Evolutionary conservation across 2,113 vertebrate genomes (phyloP).

Genomic region (Harpagus bidentatus): DNA sequence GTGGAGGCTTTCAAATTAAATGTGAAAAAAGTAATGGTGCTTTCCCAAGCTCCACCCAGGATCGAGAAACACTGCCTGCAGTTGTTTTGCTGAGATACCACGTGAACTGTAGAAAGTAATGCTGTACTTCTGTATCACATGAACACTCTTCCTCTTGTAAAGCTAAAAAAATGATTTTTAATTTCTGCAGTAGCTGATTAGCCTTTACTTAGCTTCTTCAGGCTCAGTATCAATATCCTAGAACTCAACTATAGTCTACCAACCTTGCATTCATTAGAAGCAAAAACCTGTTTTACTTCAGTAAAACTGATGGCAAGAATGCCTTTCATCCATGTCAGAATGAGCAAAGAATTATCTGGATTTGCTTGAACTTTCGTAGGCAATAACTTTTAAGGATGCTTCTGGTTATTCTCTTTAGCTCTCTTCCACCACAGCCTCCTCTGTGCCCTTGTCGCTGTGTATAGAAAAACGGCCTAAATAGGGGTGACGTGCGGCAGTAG

Average conservation of each 20-base stretch:
- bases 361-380: background rate
- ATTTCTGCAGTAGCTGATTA: background rate
- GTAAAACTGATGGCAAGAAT: background rate
- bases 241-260: background rate
- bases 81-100: constrained; percentile 31
- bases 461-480: accelerated
- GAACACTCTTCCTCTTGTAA: constrained; percentile 51
- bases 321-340: background rate
- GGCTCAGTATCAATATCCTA: background rate
- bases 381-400: background rate
- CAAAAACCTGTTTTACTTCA: background rate
- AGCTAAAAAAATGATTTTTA: background rate
- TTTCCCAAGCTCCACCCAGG: constrained; percentile 48
- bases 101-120: constrained; percentile 29
- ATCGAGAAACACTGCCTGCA: constrained; percentile 13
- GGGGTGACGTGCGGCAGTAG: background rate
- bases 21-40: constrained; percentile 7
- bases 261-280: background rate
- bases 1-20: background rate
- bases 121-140: constrained; percentile 32
- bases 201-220: background rate
- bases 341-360: background rate
- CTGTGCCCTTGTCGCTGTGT: background rate
- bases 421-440: background rate
- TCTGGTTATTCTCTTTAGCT: background rate